Percentiles rank a stretch among this genome's conserved stretches.
phyloP scores from a whole-genome alignment of 2,113 vertebrate species.

The Saccopteryx bilineata region DNA sequence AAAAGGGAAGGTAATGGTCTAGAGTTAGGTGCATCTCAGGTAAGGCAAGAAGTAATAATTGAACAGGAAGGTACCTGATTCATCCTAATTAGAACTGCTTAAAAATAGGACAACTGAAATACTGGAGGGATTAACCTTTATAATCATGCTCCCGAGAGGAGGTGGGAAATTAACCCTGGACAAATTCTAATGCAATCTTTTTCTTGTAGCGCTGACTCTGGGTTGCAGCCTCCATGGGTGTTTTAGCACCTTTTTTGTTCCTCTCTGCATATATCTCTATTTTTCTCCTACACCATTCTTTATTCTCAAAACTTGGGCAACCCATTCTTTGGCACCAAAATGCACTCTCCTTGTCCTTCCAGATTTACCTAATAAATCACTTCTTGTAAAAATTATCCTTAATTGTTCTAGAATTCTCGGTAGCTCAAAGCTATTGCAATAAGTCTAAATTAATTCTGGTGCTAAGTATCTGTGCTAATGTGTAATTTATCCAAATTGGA shows the following conservation, averaged over 20 bases:
- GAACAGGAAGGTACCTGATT: conserved; percentile 77
- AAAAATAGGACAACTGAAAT: conserved; percentile 82
- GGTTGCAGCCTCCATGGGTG: background rate
- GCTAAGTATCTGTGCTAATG: conserved; percentile 57
- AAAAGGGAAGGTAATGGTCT: conserved; percentile 76
- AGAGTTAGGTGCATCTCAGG: conserved; percentile 78
- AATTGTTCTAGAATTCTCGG: conserved; percentile 45
- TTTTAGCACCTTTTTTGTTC: background rate
- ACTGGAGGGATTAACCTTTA: conserved; percentile 65
- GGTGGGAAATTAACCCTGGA: conserved; percentile 26
- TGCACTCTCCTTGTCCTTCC: background rate
- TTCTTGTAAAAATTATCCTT: conserved; percentile 50
- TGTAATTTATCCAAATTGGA: conserved; percentile 67
- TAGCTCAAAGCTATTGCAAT: background rate
- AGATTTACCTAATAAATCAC: conserved; percentile 30
- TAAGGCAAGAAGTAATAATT: conserved; percentile 54
- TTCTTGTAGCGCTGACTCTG: background rate
- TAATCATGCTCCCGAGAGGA: background rate
- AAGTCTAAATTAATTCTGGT: conserved; percentile 63
- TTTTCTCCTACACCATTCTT: background rate
- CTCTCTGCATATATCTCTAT: background rate
- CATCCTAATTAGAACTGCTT: conserved; percentile 79
- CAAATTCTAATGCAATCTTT: background rate
- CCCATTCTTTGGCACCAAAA: background rate
- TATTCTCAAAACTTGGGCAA: background rate